These are phyloP conservation scores for Drosophila littoralis DNA, from an alignment of 1,140 invertebrate genomes.

Conservation along the genomic window DNA sequence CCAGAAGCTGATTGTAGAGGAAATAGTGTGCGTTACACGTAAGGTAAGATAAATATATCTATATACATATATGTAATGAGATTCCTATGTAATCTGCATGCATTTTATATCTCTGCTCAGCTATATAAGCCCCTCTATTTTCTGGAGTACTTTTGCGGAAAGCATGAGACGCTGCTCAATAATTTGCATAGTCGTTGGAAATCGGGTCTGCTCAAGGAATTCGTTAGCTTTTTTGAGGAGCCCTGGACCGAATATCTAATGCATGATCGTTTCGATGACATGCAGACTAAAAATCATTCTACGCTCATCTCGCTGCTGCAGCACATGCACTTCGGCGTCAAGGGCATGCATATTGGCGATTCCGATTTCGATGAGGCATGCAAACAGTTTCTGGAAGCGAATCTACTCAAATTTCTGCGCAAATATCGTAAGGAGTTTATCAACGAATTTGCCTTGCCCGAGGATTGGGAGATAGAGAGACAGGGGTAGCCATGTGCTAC, in stretches of 20 bases:
- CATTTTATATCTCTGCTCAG: not conserved
- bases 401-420: slow-evolving; percentile 58
- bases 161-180: slow-evolving; percentile 54
- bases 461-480: slow-evolving; percentile 33
- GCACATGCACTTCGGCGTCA: not conserved
- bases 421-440: slow-evolving; percentile 53
- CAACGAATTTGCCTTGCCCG: slow-evolving; percentile 58
- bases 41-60: slow-evolving; percentile 16
- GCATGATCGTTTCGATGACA: slow-evolving; percentile 61
- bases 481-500: not conserved
- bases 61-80: not conserved
- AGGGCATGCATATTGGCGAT: not conserved
- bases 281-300: slow-evolving; percentile 46
- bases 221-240: slow-evolving; percentile 49
- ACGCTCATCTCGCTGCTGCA: slow-evolving; percentile 41
- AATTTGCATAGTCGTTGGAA: slow-evolving; percentile 49
- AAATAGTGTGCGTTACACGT: slow-evolving; percentile 52
- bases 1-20: slow-evolving; percentile 22
- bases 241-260: slow-evolving; percentile 67
- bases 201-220: slow-evolving; percentile 39
- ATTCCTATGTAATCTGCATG: too few species aligned
- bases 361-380: slow-evolving; percentile 8
- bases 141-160: slow-evolving; percentile 60
- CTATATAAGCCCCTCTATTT: slow-evolving; percentile 30
- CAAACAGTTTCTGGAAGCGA: slow-evolving; percentile 40